Base-by-base conservation (phyloP, 2,888 invertebrate species). In the Steinernema carpocapsae region DNA sequence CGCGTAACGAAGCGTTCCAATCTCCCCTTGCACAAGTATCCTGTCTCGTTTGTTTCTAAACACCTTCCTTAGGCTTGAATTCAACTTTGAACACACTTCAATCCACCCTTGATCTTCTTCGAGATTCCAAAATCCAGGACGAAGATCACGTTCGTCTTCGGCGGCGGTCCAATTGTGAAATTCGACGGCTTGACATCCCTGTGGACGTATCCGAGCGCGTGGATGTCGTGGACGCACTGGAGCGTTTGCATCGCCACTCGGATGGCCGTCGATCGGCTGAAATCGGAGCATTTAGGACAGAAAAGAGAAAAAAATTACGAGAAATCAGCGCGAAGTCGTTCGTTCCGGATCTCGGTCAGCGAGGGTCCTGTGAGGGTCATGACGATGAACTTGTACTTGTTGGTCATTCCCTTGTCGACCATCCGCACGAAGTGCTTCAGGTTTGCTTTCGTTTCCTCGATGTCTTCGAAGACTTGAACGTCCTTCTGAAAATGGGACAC, bases 351-450 rank as follows among this genome's bases (percentile, higher is more conserved):
- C 6, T 71, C 71, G 14, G n/a, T 46, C 3, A 71, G 22, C 17
- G 71, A 43, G n/a, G 71, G 45, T 7, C 71, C 71, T 1, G 46
- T 46, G 4, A 71, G 45, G 42, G 43, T 46, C 71, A 71, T 43
- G n/a, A 71, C 71, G 0, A 71, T 19, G n/a, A 71, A 71, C 6
- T 42, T 43, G 71, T 45, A 71, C 45, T 71, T 71, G 46, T 12
- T 26, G n/a, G 71, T 71, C 24, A 71, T 29, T 10, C 71, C 71
- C 45, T 43, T 71, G 46, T 71, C 71, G 45, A 71, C 24, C 71
- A 71, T 71, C 19, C 71, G 14, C 1, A 71, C 45, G 46, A 71
- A 71, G 45, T 71, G 71, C 17, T 46, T 43, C 42, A 43, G 71
- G n/a, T 22, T 17, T 7, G 24, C 71, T 14, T 43, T 71, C 19